A percentile compares a stretch with the other conserved stretches of the same genome.
These are phyloP conservation scores for Sigmodon hispidus DNA, from an alignment of 2,113 vertebrate genomes.

Conservation along the genomic window DNA sequence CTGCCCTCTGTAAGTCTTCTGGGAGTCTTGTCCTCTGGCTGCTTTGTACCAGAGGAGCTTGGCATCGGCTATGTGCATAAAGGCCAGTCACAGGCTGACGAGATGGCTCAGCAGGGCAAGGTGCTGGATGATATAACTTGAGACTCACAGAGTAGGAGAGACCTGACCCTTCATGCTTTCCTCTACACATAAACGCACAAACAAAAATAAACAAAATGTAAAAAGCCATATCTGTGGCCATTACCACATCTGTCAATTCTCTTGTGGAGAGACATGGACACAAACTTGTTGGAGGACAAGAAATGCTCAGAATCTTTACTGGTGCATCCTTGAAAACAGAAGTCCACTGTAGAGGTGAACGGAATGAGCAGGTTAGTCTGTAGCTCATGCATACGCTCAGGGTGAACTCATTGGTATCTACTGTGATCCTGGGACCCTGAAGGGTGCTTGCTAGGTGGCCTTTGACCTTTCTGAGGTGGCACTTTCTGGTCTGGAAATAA, in stretches of 20 bases:
- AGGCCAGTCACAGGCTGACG: background rate
- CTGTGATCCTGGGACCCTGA: background rate
- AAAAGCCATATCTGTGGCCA: background rate
- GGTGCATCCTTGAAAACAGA: background rate
- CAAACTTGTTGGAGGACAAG: too few relatives aligned
- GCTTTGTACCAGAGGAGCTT: accelerated
- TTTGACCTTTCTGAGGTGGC: background rate
- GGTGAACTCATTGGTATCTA: background rate
- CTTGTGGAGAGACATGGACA: background rate
- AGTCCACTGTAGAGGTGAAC: background rate
- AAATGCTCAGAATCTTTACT: background rate
- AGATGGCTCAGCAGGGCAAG: background rate
- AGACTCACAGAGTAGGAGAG: background rate
- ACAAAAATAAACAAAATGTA: background rate
- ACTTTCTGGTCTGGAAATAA: background rate
- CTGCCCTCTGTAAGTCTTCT: accelerated
- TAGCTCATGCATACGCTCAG: background rate
- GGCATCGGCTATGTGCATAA: accelerated
- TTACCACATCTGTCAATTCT: background rate
- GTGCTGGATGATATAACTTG: background rate
- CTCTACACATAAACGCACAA: background rate
- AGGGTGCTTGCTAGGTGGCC: background rate
- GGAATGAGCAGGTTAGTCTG: accelerated
- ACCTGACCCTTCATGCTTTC: background rate
- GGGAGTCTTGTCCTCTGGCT: accelerated